Conservation (phyloP, 2,888 invertebrate genomes). For the Hyposoter dolosus region DNA sequence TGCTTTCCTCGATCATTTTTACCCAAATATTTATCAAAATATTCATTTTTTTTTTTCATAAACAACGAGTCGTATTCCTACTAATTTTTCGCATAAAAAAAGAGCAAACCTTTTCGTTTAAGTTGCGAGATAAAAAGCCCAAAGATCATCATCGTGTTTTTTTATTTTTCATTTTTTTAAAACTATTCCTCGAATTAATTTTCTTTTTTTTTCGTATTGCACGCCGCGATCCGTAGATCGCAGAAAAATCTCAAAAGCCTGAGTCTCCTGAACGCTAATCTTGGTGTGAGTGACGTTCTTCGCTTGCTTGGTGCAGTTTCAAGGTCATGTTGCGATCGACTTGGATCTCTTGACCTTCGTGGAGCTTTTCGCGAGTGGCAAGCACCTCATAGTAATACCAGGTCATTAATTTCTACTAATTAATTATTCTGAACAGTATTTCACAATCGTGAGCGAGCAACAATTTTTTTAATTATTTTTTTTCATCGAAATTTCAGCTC, state of each 20-base stretch:
- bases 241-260: constrained; percentile 83
- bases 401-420: constrained; percentile 71
- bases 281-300: constrained; percentile 84
- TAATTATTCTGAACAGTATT: not conserved
- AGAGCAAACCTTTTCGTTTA: not conserved
- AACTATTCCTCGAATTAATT: not conserved
- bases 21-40: not conserved
- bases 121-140: not conserved
- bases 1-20: not conserved
- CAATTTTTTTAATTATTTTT: constrained; percentile 73
- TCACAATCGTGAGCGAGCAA: not conserved
- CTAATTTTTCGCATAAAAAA: no score
- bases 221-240: constrained; percentile 76
- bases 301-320: constrained; percentile 83
- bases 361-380: constrained; percentile 85
- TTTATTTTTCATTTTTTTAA: not conserved
- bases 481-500: not conserved
- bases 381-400: constrained; percentile 80
- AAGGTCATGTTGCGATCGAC: constrained; percentile 79
- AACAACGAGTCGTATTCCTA: no score
- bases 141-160: not conserved
- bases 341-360: constrained; percentile 84
- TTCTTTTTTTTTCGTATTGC: not conserved
- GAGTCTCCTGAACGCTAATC: constrained; percentile 84
- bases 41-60: not conserved